These are phyloP conservation scores for Gambelia wislizenii DNA, from an alignment of 2,797 vertebrate genomes.

Conservation along the genomic window DNA sequence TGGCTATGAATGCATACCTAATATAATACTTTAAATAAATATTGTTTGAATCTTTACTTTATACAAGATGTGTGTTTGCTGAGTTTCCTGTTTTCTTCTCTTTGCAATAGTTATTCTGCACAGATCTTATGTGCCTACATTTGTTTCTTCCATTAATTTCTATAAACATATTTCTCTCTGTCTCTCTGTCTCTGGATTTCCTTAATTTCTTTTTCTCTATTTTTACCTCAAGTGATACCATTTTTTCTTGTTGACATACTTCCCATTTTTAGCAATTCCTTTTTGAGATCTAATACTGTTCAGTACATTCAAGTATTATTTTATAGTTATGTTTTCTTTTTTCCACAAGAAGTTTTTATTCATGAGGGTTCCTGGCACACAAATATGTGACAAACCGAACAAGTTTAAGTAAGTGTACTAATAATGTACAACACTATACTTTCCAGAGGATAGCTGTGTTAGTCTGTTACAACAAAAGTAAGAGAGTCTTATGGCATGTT, in stretches of 20 bases:
- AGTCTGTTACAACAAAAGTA: too few relatives aligned
- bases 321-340: neutral
- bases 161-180: neutral
- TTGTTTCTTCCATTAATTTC: slow-evolving; percentile 5
- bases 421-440: neutral
- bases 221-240: slow-evolving; percentile 1
- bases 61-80: too few relatives aligned
- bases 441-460: neutral
- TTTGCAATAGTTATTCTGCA: neutral
- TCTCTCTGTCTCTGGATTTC: neutral
- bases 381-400: neutral
- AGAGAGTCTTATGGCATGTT: too few relatives aligned
- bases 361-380: neutral
- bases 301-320: neutral
- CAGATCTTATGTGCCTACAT: neutral
- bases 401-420: neutral
- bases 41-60: neutral
- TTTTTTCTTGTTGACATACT: neutral
- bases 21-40: slow-evolving; percentile 5
- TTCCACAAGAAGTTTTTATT: neutral
- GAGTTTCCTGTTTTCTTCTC: neutral
- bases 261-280: neutral
- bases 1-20: neutral
- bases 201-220: slow-evolving; percentile 26
- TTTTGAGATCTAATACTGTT: neutral